Evolutionary conservation across 1,140 invertebrate genomes (phyloP), one percentile per base, ranked within the genome.

Genomic region (Psilanteris sp.): DNA sequence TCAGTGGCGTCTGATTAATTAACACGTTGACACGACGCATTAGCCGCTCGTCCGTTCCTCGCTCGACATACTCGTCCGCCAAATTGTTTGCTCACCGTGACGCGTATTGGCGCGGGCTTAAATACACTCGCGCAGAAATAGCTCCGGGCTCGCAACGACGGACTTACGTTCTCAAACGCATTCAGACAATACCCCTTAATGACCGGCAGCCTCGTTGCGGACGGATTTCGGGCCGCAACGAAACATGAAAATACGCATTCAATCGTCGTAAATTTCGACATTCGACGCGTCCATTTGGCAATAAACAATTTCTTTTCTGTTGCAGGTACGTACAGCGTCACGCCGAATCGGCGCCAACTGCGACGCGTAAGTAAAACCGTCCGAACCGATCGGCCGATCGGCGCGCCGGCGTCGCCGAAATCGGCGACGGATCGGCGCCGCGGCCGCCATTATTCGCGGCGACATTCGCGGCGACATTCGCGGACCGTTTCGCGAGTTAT

Each of bases 81-180:
- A 77, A 77, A 77, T 72, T 77, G 57, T 77, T 77, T 73, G 62
- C 29, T 77, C 62, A 64, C 43, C 68, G 68, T 73, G 75, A 72
- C 75, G 67, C 54, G 54, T 34, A 62, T 71, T 77, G 74, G 67
- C 41, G 61, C 67, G 27, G 34, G 43, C 57, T 72, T 39, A 64
- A 67, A 62, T 72, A 44, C 62, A 48, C 24, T 50, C 24, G 62
- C 50, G 31, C 59, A 55, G 52, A 78, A 78, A 78, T 78, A 78
- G 70, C 75, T 34, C 4, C 31, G 22, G 48, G 34, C 50, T 62
- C 27, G 44, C 34, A 62, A 57, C 41, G 11, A 36, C 27, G 36
- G 27, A 32, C 57, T 68, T 54, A 46, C 55, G 55, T 39, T 62
- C 8, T 11, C 6, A 13, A 37, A 20, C 36, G 27, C 43, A 43